phyloP scores from a whole-genome alignment of 2,113 vertebrate genomes.

The Donacobius atricapilla region DNA sequence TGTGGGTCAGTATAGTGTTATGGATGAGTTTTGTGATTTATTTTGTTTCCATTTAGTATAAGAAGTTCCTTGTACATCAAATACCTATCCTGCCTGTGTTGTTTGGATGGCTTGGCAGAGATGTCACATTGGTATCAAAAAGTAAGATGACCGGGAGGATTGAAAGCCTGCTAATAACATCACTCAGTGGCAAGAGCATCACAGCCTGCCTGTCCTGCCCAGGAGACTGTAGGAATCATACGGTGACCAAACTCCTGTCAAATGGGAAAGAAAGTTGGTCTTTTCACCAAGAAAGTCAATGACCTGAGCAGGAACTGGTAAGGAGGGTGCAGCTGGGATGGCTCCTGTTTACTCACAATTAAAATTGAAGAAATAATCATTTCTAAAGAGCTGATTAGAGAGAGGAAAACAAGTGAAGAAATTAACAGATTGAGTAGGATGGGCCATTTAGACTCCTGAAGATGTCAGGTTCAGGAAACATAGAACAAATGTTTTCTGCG shows the following conservation, averaged over 20 bases:
- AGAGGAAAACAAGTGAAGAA: neutral
- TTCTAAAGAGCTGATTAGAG: neutral
- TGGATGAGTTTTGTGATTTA: neutral
- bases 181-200: neutral
- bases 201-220: neutral
- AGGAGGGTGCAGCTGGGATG: neutral
- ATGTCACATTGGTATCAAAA: fast-evolving
- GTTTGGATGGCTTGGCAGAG: neutral
- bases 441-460: neutral
- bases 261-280: neutral
- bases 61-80: neutral
- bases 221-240: neutral
- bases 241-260: neutral
- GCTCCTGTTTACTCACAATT: neutral
- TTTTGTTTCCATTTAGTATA: neutral
- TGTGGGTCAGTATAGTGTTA: neutral
- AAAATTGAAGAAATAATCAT: neutral
- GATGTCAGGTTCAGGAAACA: neutral
- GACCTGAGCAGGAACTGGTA: neutral
- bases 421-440: neutral
- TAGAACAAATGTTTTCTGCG: neutral
- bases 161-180: neutral
- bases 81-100: neutral
- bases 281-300: neutral
- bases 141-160: neutral